These are phyloP conservation scores for Salminus brasiliensis DNA, from an alignment of 2,113 vertebrate species.

Conservation along the genomic window DNA sequence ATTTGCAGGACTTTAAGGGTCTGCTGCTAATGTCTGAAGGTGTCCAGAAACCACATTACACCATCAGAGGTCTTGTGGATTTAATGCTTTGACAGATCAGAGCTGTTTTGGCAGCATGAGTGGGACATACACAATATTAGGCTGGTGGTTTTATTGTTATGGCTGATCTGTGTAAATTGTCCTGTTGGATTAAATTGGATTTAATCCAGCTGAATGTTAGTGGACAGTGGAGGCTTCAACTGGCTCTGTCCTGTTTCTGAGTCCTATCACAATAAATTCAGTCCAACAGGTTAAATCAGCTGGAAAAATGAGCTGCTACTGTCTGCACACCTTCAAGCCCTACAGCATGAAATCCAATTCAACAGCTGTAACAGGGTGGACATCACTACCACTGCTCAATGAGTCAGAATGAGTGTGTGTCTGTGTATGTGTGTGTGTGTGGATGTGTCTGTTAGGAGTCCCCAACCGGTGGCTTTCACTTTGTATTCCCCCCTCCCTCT, in stretches of 20 bases:
- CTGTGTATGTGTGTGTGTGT: background rate
- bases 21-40: too few species aligned
- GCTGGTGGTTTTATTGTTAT: too few species aligned
- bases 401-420: constrained; percentile 14
- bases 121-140: too few species aligned
- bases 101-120: too few species aligned
- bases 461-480: background rate
- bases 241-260: constrained; percentile 41
- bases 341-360: constrained; percentile 31
- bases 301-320: constrained; percentile 64
- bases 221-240: constrained; percentile 42
- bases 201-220: background rate
- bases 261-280: background rate
- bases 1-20: too few species aligned
- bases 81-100: too few species aligned
- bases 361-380: background rate
- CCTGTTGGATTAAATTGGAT: too few species aligned
- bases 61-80: too few species aligned
- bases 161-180: too few species aligned
- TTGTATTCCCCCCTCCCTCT: background rate
- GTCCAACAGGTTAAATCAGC: constrained; percentile 53
- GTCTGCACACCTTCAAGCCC: constrained; percentile 55
- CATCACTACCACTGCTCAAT: background rate
- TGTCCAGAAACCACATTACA: too few species aligned
- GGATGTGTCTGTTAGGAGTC: too few species aligned